Base-by-base conservation (phyloP, 2,113 vertebrate species). In the Stigmatopora nigra region DNA sequence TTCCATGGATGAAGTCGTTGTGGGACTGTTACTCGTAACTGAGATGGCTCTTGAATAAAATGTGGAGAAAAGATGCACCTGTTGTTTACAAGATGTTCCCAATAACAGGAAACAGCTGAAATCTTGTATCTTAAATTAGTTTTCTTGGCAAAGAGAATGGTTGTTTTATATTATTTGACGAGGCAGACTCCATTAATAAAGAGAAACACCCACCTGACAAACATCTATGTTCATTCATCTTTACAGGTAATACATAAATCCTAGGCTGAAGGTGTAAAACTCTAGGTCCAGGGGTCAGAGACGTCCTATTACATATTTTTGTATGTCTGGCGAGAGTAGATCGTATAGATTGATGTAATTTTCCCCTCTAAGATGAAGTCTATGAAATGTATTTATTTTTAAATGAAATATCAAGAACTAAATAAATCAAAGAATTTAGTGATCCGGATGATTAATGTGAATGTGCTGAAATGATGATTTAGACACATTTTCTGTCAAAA, bases 11-110 rank as follows among this genome's bases (percentile, higher is more conserved):
- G 41, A 71, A 73, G 68, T 72, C 61, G 75, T n/a, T 45, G n/a
- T 15, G 41, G 59, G 68, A 73, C 64, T 70, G 53, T 72, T 22
- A n/a, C n/a, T n/a, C 59, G 58, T 44, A 67, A 66, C 62, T 70
- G 36, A 66, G 59, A 56, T 61, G 25, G 51, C 64, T 38, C 31
- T n/a, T 46, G 65, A 72, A 81, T 58, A 61, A 66, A 67, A 8
- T 7, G 61, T 9, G 15, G 49, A 62, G 64, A 76, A 65, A 63
- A 8, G 0, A 58, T 69, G 31, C 73, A 75, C 71, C 73, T 73
- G 73, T 67, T 68, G 47, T 70, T 72, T 65, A 1, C 46, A 52
- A 10, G 6, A 41, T 41, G 6, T 41, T 41, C 31, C 14, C 22
- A 56, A 5, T 31, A 31, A 56, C 6, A 56, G 14, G 14, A 31